A percentile compares a stretch with the other conserved stretches of the same genome.
Conservation (phyloP, 1,140 invertebrate genomes). For the Drosophila rhopaloa region DNA sequence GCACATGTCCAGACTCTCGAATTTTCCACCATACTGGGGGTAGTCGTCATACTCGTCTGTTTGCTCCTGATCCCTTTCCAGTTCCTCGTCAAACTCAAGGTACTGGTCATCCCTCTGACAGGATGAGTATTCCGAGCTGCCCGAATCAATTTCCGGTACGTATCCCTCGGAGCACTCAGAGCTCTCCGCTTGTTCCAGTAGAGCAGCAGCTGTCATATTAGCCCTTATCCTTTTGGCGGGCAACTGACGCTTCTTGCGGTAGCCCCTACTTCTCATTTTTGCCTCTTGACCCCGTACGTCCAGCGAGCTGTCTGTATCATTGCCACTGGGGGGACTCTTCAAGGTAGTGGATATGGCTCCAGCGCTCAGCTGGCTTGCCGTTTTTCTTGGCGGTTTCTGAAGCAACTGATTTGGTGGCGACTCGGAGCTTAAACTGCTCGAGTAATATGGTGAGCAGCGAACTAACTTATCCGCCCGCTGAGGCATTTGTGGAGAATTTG, state of each 20-base stretch:
- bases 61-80: constrained; percentile 81
- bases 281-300: constrained; percentile 87
- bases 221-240: constrained; percentile 86
- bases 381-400: constrained; percentile 86
- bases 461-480: constrained; percentile 86
- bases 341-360: constrained; percentile 81
- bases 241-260: constrained; percentile 87
- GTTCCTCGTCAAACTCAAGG: constrained; percentile 85
- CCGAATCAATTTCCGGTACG: constrained; percentile 88
- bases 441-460: constrained; percentile 89
- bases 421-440: constrained; percentile 89
- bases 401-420: constrained; percentile 87
- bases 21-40: constrained; percentile 83
- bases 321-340: constrained; percentile 89
- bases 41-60: constrained; percentile 84
- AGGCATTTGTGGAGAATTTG: constrained; percentile 81
- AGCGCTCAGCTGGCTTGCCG: constrained; percentile 55
- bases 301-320: constrained; percentile 89
- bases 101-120: constrained; percentile 85
- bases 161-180: constrained; percentile 88
- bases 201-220: constrained; percentile 85
- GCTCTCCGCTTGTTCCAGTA: constrained; percentile 86
- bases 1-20: constrained; percentile 87
- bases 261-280: constrained; percentile 87
- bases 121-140: constrained; percentile 86